A percentile compares a stretch with the other conserved stretches of the same genome.
phyloP scores from a whole-genome alignment of 2,113 vertebrate species.

The Varanus salvator region DNA sequence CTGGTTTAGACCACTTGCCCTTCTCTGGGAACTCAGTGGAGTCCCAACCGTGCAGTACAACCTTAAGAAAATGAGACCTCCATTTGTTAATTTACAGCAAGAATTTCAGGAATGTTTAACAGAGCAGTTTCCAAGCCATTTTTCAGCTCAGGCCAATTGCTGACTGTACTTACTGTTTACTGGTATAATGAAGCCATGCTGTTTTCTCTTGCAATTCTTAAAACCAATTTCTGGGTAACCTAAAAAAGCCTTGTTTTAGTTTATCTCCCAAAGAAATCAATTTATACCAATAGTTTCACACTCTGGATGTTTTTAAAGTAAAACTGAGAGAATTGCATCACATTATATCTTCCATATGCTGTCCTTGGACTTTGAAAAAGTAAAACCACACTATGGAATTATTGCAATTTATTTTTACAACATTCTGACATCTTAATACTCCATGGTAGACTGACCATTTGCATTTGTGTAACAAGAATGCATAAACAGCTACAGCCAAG shows the following conservation, averaged over 20 bases:
- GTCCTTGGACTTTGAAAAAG: not conserved
- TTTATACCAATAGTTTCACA: constrained; percentile 24
- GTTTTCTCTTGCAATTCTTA: constrained; percentile 28
- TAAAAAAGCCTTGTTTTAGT: constrained; percentile 40
- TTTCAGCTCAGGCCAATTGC: not conserved
- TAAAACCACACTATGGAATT: not conserved
- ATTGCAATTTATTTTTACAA: not conserved
- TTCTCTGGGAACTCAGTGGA: not conserved
- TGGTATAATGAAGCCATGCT: not conserved
- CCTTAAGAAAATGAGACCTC: not conserved
- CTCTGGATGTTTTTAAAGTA: constrained; percentile 34
- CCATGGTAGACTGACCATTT: not conserved
- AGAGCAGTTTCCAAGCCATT: rapidly evolving
- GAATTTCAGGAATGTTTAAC: rapidly evolving
- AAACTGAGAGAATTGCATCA: not conserved
- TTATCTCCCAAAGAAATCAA: constrained; percentile 54
- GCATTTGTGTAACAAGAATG: not conserved
- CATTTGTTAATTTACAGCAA: not conserved
- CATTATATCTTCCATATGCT: not conserved
- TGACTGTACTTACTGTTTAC: not conserved
- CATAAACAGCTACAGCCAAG: not conserved
- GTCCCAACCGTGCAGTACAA: not conserved
- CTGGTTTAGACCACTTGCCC: not conserved
- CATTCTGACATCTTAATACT: not conserved
- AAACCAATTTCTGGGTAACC: constrained; percentile 44